phyloP scores from a whole-genome alignment of 2,797 vertebrate species.

The Crenichthys baileyi region DNA sequence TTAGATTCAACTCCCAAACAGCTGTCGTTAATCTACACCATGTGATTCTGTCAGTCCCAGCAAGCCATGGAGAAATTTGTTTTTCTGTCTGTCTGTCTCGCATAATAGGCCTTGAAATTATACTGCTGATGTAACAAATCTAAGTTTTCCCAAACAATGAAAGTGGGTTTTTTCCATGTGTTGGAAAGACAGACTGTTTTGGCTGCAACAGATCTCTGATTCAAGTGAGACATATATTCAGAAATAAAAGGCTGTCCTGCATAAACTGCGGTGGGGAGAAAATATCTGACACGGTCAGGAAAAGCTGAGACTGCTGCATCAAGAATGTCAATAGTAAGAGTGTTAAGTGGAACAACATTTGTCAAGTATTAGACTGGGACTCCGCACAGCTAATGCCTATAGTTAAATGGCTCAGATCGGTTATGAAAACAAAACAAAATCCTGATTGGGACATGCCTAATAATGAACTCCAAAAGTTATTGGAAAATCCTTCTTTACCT shows the following conservation, averaged over 20 bases:
- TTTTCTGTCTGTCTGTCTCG: no score
- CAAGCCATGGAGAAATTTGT: neutral
- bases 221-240: neutral
- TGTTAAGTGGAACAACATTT: neutral
- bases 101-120: neutral
- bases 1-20: neutral
- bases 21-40: neutral
- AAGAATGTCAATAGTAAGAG: neutral
- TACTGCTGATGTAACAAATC: neutral
- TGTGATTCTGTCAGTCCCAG: neutral
- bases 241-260: neutral
- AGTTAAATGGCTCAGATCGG: neutral
- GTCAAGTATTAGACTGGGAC: neutral
- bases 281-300: neutral
- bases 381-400: neutral
- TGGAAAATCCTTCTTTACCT: constrained; percentile 70
- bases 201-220: neutral
- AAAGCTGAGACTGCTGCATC: neutral
- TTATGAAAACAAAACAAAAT: neutral
- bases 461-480: neutral
- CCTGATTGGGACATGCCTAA: neutral
- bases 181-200: neutral
- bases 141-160: no score
- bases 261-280: neutral
- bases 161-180: no score